Conservation (phyloP, 2,888 invertebrate genomes). For the Acrobasis consociella region DNA sequence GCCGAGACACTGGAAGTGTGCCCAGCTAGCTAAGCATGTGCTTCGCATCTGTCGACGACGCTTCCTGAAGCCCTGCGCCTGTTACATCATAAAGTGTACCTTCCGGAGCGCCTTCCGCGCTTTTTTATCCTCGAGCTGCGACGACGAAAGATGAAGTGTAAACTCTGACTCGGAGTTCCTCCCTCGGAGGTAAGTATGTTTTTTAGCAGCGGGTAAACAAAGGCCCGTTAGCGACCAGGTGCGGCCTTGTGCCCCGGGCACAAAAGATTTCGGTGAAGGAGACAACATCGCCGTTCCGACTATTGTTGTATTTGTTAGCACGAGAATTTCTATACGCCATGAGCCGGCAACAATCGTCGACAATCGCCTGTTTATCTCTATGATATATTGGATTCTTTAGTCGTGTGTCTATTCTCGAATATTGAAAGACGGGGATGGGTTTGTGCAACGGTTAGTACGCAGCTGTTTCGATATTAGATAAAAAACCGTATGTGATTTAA, state of each 20-base stretch:
- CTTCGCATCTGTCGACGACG: constrained; percentile 75
- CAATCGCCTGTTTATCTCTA: constrained; percentile 62
- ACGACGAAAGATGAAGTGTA: constrained; percentile 35
- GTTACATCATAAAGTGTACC: constrained; percentile 78
- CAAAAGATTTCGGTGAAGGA: constrained; percentile 79
- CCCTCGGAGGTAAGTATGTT: constrained; percentile 65
- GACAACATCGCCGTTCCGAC: constrained; percentile 59
- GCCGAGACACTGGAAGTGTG: constrained; percentile 64
- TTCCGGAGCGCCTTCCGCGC: constrained; percentile 76
- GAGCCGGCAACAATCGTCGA: constrained; percentile 49
- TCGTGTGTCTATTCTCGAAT: constrained; percentile 55
- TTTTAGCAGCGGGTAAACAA: constrained; percentile 75
- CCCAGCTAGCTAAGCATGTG: constrained; percentile 71
- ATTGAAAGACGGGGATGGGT: constrained; percentile 42
- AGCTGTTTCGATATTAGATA: constrained; percentile 68
- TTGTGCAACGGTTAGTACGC: constrained; percentile 50
- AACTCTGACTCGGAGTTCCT: not conserved
- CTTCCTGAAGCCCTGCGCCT: constrained; percentile 69
- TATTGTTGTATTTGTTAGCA: constrained; percentile 71
- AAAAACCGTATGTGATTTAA: constrained; percentile 78
- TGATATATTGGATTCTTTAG: constrained; percentile 69
- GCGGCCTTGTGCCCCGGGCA: constrained; percentile 61
- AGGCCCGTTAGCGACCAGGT: constrained; percentile 70
- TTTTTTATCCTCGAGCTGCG: constrained; percentile 73
- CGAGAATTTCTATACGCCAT: constrained; percentile 60